phyloP scores from a whole-genome alignment of 2,797 vertebrate species.

The Karalla daura region DNA sequence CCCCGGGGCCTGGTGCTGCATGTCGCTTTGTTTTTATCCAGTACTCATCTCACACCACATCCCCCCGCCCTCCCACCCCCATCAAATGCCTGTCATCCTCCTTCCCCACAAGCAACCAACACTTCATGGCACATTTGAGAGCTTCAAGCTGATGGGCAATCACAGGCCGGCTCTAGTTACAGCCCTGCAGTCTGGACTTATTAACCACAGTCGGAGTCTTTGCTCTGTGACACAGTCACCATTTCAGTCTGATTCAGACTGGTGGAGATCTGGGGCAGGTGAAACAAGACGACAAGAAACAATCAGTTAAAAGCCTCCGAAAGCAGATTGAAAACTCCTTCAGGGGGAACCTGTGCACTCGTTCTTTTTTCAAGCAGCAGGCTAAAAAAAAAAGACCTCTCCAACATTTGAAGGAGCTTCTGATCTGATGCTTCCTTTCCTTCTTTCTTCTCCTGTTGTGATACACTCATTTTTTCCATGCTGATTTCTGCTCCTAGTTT shows the following conservation, averaged over 20 bases:
- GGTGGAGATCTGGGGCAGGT: conserved; percentile 24
- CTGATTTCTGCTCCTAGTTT: conserved; percentile 61
- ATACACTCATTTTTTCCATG: conserved; percentile 68
- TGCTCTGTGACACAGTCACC: conserved; percentile 15
- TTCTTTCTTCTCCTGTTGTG: conserved; percentile 49
- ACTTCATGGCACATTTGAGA: conserved; percentile 12
- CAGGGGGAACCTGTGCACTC: conserved; percentile 24
- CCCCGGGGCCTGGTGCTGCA: background rate
- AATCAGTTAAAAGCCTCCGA: conserved; percentile 1
- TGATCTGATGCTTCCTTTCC: conserved; percentile 32
- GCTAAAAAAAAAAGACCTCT: conserved; percentile 35
- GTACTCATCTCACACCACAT: conserved; percentile 34
- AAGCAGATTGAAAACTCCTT: conserved; percentile 21
- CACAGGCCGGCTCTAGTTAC: conserved; percentile 37
- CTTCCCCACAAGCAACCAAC: conserved; percentile 6
- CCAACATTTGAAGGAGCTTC: conserved; percentile 23
- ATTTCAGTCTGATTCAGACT: conserved; percentile 37
- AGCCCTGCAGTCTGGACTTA: conserved; percentile 28
- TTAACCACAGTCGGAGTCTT: conserved; percentile 2
- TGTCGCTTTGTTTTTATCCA: conserved; percentile 15
- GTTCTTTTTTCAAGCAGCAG: conserved; percentile 27
- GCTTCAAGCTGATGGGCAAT: conserved; percentile 27
- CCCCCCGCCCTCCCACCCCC: conserved; percentile 10
- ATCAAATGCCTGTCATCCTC: conserved; percentile 5
- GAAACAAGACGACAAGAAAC: conserved; percentile 22